Base-by-base conservation (phyloP, 2,888 invertebrate species). In the Matsumyia berberina region DNA sequence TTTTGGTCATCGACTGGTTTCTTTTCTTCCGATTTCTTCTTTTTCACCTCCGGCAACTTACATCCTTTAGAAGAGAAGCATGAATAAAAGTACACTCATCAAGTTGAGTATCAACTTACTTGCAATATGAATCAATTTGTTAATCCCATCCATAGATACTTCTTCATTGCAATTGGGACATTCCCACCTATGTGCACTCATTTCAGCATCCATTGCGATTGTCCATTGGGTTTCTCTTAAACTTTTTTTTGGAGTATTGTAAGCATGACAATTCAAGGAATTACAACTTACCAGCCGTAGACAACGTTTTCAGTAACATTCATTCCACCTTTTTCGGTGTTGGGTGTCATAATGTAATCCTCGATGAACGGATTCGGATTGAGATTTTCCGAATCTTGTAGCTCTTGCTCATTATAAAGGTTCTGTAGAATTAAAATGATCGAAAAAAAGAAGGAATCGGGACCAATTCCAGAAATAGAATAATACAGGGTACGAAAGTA, bases 271-370 rank as follows among this genome's bases (percentile, higher is more conserved):
- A 3, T 37, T 29, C 0, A 57, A 15, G n/a, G 55, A 33, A 31
- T 12, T 2, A 6, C 5, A 66, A 79, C 82, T 93, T 92, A 95
- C 94, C 94, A 94, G 87, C 95, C 95, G 90, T 96, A 98, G 62
- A 96, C 95, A 31, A 98, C 93, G 91, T 96, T 96, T 87, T 96
- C 95, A 0, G 96, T 96, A 6, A 98, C 93, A 90, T 94, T 94
- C 11, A 96, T 92, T 0, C 98, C 98, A 0, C 98, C 98, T 90
- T 97, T 96, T 66, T 93, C 93, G 57, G 93, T 92, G 91, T 98
- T 95, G 0, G 93, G 92, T 35, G 90, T 90, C 58, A 95, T 93
- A 80, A 92, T 88, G 90, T 94, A 96, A 29, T 94, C 94, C n/a
- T 92, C 89, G 88, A 94, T 94, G 87, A 97, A 96, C 0, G 97